phyloP scores from a whole-genome alignment of 1,140 invertebrate species.

The Spodoptera litura region DNA sequence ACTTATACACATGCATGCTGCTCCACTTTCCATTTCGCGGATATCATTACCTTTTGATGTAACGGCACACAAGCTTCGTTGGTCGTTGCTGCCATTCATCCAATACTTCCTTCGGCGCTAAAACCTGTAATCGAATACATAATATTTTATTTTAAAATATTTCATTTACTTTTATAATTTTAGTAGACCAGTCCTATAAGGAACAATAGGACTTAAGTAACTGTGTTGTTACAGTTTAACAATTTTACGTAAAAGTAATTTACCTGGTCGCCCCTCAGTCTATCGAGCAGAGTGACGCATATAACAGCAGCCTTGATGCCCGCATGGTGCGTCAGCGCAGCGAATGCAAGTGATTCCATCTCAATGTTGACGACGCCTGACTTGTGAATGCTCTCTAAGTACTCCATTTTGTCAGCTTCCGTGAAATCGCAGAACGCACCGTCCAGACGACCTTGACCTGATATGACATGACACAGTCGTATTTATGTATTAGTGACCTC shows the following conservation, averaged over 20 bases:
- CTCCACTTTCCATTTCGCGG: too few relatives aligned
- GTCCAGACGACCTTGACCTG: constrained; percentile 96
- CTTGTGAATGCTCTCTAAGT: constrained; percentile 91
- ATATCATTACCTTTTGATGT: constrained; percentile 90
- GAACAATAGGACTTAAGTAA: not conserved
- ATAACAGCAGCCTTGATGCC: constrained; percentile 96
- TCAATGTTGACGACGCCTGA: constrained; percentile 97
- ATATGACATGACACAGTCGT: constrained; percentile 43
- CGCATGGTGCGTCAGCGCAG: constrained; percentile 97
- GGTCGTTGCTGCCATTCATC: constrained; percentile 97
- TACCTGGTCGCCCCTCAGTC: constrained; percentile 97
- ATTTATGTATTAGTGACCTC: constrained; percentile 15
- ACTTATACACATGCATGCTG: too few relatives aligned
- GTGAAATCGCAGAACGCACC: constrained; percentile 98
- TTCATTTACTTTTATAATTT: too few relatives aligned
- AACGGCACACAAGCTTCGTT: constrained; percentile 94
- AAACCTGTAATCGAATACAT: constrained; percentile 87
- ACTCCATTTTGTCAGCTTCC: constrained; percentile 95
- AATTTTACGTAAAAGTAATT: not conserved
- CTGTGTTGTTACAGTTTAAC: not conserved
- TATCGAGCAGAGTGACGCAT: constrained; percentile 97
- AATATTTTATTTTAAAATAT: not conserved
- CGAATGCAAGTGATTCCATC: constrained; percentile 98
- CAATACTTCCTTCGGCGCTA: constrained; percentile 94
- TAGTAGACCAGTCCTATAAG: too few relatives aligned